These are phyloP conservation scores for Zalophus californianus DNA, from an alignment of 2,797 vertebrate species.

Conservation along the genomic window DNA sequence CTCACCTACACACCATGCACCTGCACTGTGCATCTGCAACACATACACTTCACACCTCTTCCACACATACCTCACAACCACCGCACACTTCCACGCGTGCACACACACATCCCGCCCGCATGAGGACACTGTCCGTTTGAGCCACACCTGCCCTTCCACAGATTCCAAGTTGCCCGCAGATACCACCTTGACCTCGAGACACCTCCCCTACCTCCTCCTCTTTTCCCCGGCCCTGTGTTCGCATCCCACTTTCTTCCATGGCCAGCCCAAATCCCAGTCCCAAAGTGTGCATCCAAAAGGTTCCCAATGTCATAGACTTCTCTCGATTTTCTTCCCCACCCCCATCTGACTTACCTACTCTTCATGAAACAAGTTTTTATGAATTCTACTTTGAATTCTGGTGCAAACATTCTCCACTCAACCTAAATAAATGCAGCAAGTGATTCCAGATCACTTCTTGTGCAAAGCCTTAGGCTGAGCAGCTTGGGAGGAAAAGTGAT, in stretches of 20 bases:
- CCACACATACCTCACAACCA: neutral
- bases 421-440: neutral
- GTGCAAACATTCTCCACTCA: neutral
- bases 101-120: neutral
- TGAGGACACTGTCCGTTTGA: neutral
- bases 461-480: neutral
- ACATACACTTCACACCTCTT: too few species aligned
- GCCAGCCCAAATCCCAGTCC: neutral
- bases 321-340: neutral
- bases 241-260: neutral
- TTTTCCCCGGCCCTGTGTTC: too few species aligned
- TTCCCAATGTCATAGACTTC: neutral
- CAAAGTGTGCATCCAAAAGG: neutral
- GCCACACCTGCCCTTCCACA: neutral
- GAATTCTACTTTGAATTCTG: neutral
- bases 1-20: neutral
- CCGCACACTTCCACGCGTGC: accelerated
- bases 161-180: neutral
- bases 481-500: neutral
- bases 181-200: neutral
- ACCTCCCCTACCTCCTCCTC: too few species aligned
- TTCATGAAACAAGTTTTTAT: neutral
- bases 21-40: neutral
- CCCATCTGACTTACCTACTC: too few species aligned
- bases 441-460: neutral